Evolutionary conservation across 1,140 invertebrate species (phyloP), one percentile per base, ranked within the genome.

Genomic region (Hylaeus anthracinus): DNA sequence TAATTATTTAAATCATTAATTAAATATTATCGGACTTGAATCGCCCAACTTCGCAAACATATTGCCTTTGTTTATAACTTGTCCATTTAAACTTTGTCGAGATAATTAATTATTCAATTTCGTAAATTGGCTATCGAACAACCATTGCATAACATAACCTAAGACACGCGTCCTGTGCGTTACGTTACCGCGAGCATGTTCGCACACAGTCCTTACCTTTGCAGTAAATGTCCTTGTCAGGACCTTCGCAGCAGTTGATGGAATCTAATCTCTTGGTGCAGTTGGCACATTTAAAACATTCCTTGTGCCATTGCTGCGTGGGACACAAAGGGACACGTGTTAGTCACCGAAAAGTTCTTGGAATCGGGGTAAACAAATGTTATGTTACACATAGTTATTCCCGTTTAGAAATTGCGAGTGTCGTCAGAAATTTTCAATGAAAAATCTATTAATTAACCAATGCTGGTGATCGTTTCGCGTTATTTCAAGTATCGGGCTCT

Each of bases 211-310:
- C 43, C 95, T 93, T 95, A 98, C 98, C 97, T 97, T 98, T 98
- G 95, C 99, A 99, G 94, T 98, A 99, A 94, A 99, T 98, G 92
- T 99, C 97, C 94, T 97, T 98, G 92, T 99, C 98, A 88, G 98
- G 97, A 90, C 96, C 97, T 94, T 99, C 98, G 93, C 98, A 98
- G 94, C 97, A 97, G 94, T 97, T 98, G 86, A 98, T 97, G 79
- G 98, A 99, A 94, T 99, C 99, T 94, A 99, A 95, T 93, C 98
- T 95, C 95, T 99, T 99, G 90, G 95, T 95, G 95, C 99, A 99
- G 88, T 96, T 95, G 90, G 95, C 97, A 95, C 98, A 98, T 94
- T 98, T 98, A 96, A 98, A 99, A 95, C 98, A 99, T 94, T 97
- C 97, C 94, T 95, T 98, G 95, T 99, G 98, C 97, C 97, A 99